phyloP scores from a whole-genome alignment of 2,888 invertebrate genomes.

The Latrodectus elegans region DNA sequence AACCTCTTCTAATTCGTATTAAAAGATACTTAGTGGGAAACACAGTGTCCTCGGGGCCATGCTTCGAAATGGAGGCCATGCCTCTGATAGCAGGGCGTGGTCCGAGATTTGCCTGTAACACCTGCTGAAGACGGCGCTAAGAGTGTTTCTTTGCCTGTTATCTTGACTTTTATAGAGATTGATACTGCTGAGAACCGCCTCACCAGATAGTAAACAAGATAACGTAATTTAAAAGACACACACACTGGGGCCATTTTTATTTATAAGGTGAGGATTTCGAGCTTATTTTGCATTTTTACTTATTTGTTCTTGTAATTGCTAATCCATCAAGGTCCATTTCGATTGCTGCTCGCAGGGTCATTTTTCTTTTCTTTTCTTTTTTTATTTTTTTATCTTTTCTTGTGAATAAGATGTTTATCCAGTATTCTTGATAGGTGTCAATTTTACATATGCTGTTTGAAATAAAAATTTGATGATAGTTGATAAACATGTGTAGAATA shows the following conservation, averaged over 20 bases:
- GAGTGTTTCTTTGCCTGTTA: not conserved
- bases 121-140: not conserved
- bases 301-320: not conserved
- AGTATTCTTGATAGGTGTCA: too few relatives aligned
- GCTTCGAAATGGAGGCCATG: not conserved
- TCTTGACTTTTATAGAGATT: conserved; percentile 3
- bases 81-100: not conserved
- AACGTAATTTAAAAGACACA: not conserved
- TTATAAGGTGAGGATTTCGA: not conserved
- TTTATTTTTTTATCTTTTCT: too few relatives aligned
- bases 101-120: not conserved
- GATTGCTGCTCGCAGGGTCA: not conserved
- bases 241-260: not conserved
- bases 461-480: too few relatives aligned
- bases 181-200: not conserved
- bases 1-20: not conserved
- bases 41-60: not conserved
- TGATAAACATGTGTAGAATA: too few relatives aligned
- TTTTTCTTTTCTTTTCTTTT: not conserved
- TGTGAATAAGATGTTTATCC: too few relatives aligned
- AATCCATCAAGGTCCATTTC: not conserved
- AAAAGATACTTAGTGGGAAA: conserved; percentile 1
- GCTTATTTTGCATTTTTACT: not conserved
- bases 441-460: too few relatives aligned
- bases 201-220: not conserved